A percentile compares a stretch with the other conserved stretches of the same genome.
These are phyloP conservation scores for Trinorchestia longiramus DNA, from an alignment of 1,140 invertebrate genomes.

Conservation along the genomic window DNA sequence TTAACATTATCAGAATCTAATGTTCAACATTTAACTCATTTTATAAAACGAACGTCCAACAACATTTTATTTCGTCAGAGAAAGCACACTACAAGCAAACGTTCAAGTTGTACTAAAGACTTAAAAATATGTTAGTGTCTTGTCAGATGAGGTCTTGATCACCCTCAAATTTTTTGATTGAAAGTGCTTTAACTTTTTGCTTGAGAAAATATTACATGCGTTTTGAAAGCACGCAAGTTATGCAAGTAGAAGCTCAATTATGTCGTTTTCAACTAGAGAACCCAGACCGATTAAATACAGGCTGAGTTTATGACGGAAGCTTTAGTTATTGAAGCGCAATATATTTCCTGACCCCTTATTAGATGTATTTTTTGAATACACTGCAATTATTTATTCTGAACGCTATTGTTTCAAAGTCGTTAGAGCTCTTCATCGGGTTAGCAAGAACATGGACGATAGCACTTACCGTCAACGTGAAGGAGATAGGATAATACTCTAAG, in stretches of 20 bases:
- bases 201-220: background rate
- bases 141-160: background rate
- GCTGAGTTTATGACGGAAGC: background rate
- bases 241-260: background rate
- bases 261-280: background rate
- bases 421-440: background rate
- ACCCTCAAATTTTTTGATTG: background rate
- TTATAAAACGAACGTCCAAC: too few species aligned
- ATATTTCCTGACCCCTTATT: background rate
- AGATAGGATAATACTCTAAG: background rate
- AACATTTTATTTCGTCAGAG: background rate
- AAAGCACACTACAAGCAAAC: background rate
- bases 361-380: background rate
- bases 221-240: background rate
- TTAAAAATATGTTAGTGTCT: background rate
- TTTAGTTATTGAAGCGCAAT: background rate
- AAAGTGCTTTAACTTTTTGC: background rate
- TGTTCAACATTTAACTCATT: too few species aligned
- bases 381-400: background rate
- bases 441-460: background rate
- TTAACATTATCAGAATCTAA: too few species aligned
- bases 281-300: background rate
- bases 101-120: background rate
- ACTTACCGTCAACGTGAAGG: background rate
- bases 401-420: background rate